Conservation (phyloP, 2,797 vertebrate species). For the Sebastes aleutianus region DNA sequence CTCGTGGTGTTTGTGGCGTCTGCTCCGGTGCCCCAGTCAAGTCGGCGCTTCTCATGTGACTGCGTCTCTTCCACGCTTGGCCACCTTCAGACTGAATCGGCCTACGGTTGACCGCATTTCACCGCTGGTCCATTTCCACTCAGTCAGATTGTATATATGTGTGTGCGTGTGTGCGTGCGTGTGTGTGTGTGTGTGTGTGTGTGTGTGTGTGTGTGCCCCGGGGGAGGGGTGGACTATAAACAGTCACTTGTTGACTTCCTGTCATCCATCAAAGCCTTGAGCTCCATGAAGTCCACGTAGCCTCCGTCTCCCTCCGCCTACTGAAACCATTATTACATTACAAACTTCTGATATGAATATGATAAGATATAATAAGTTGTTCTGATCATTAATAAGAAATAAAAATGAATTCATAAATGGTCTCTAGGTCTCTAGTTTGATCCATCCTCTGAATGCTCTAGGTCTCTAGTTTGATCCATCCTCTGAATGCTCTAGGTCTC, state of each 20-base stretch:
- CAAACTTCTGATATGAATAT: background rate
- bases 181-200: background rate
- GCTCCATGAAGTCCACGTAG: constrained; percentile 18
- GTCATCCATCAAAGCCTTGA: constrained; percentile 43
- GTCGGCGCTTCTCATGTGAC: constrained; percentile 36
- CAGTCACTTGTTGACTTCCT: constrained; percentile 51
- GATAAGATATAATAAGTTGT: too few species aligned
- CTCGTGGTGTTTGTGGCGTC: constrained; percentile 13
- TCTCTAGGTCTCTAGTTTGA: too few species aligned
- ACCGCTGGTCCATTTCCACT: constrained; percentile 19
- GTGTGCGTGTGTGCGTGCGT: constrained; percentile 6
- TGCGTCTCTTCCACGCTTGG: constrained; percentile 39
- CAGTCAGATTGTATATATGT: constrained; percentile 19
- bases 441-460: too few species aligned
- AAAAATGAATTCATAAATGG: too few species aligned
- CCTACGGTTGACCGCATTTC: constrained; percentile 36
- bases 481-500: too few species aligned
- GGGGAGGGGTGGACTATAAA: constrained; percentile 19
- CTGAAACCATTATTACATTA: background rate
- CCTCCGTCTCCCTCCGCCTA: background rate
- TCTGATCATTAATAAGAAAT: too few species aligned
- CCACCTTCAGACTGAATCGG: constrained; percentile 34
- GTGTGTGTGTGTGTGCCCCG: background rate
- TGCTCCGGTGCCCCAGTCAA: constrained; percentile 5
- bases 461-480: too few species aligned